Conservation (phyloP, 2,888 invertebrate genomes). For the Apodemia duryi region DNA sequence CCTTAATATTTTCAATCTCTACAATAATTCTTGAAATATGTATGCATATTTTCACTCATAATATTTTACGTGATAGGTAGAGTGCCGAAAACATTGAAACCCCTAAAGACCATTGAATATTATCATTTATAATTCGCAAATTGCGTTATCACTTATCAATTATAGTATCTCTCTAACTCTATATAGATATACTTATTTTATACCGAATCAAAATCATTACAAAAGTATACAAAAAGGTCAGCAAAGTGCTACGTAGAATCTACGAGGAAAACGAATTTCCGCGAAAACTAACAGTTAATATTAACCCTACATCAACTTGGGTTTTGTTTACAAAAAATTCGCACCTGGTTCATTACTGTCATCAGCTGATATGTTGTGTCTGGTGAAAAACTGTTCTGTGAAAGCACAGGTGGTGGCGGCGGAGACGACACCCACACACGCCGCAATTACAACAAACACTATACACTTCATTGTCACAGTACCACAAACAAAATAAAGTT, state of each 20-base stretch:
- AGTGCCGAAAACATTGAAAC: too few relatives aligned
- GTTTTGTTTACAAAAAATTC: conserved; percentile 33
- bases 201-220: neutral
- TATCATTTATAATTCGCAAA: neutral
- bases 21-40: too few relatives aligned
- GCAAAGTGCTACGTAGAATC: neutral
- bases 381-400: conserved; percentile 60
- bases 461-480: conserved; percentile 70
- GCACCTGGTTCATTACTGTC: conserved; percentile 68
- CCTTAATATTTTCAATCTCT: too few relatives aligned
- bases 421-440: conserved; percentile 45
- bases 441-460: conserved; percentile 54
- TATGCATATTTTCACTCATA: too few relatives aligned
- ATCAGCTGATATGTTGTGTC: conserved; percentile 73
- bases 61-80: too few relatives aligned
- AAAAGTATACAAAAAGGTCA: neutral
- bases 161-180: neutral
- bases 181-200: neutral
- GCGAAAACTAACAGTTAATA: neutral
- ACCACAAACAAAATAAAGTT: conserved; percentile 38
- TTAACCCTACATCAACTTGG: conserved; percentile 12
- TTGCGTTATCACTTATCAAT: too few relatives aligned
- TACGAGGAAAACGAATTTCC: neutral
- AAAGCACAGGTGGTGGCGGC: conserved; percentile 56
- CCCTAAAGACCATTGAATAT: too few relatives aligned